phyloP scores from a whole-genome alignment of 2,113 vertebrate genomes.

The Ictalurus punctatus region DNA sequence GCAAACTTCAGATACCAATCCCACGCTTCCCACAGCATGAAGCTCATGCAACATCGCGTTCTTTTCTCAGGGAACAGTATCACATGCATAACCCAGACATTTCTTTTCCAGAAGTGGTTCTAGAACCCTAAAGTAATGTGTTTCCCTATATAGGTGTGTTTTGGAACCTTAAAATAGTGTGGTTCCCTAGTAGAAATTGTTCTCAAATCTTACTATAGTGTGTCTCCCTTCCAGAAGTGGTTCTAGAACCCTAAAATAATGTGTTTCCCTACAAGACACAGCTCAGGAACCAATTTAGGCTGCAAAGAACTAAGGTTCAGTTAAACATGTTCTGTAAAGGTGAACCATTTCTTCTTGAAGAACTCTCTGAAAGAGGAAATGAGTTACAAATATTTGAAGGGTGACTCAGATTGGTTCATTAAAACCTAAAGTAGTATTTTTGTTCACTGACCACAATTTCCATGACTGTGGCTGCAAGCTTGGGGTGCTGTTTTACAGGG shows the following conservation, averaged over 20 bases:
- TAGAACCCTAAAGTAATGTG: neutral
- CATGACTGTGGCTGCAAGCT: neutral
- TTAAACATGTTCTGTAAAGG: neutral
- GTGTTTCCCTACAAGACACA: too few species aligned
- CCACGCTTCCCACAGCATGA: too few species aligned
- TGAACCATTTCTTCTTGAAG: neutral
- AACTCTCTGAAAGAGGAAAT: neutral
- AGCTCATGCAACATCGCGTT: too few species aligned
- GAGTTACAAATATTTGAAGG: neutral
- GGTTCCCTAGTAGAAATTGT: neutral
- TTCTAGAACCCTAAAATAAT: neutral
- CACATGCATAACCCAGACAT: too few species aligned
- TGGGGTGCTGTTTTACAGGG: neutral
- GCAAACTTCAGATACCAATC: too few species aligned
- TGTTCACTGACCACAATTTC: neutral
- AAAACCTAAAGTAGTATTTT: neutral
- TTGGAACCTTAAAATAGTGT: neutral
- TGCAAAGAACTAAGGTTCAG: neutral
- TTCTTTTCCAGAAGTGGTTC: too few species aligned
- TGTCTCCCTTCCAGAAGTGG: too few species aligned
- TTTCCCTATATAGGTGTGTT: neutral
- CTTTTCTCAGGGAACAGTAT: too few species aligned
- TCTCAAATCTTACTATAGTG: too few species aligned
- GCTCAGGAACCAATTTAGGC: too few species aligned
- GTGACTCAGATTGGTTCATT: neutral